Conservation (phyloP, 2,888 invertebrate genomes). For the Hemithea aestivaria region DNA sequence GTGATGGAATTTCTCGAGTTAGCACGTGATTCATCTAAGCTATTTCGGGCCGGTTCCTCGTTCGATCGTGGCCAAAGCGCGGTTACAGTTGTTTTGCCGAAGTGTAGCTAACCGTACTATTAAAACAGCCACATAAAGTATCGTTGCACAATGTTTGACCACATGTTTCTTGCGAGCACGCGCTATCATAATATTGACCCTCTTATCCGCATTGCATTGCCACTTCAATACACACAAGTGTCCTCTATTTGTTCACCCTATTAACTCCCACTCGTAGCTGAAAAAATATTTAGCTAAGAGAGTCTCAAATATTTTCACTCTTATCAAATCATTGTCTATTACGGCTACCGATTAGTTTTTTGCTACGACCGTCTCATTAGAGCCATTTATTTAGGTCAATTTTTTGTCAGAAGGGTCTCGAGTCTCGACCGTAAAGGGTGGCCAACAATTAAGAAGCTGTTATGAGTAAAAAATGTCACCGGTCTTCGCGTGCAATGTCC, state of each 20-base stretch:
- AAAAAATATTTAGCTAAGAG: slow-evolving; percentile 65
- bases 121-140: slow-evolving; percentile 47
- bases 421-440: slow-evolving; percentile 64
- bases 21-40: slow-evolving; percentile 63
- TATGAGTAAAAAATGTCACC: slow-evolving; percentile 75
- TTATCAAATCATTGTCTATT: slow-evolving; percentile 63
- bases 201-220: slow-evolving; percentile 69
- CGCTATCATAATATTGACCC: slow-evolving; percentile 77
- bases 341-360: slow-evolving; percentile 58
- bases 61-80: slow-evolving; percentile 50
- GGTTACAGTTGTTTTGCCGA: slow-evolving; percentile 54
- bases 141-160: slow-evolving; percentile 74
- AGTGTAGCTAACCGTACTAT: slow-evolving; percentile 47
- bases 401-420: slow-evolving; percentile 65
- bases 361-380: slow-evolving; percentile 47
- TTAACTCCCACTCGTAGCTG: slow-evolving; percentile 66
- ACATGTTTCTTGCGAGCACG: slow-evolving; percentile 70
- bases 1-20: slow-evolving; percentile 62
- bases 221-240: slow-evolving; percentile 60
- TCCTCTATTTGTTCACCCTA: slow-evolving; percentile 67
- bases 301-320: slow-evolving; percentile 49
- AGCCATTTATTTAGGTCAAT: slow-evolving; percentile 65
- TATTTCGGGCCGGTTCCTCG: slow-evolving; percentile 56
- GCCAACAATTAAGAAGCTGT: slow-evolving; percentile 72
- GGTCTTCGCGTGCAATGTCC: slow-evolving; percentile 54